Evolutionary conservation across 2,113 vertebrate species (phyloP), one percentile per base, ranked within the genome.

Genomic region (Cavia aperea): DNA sequence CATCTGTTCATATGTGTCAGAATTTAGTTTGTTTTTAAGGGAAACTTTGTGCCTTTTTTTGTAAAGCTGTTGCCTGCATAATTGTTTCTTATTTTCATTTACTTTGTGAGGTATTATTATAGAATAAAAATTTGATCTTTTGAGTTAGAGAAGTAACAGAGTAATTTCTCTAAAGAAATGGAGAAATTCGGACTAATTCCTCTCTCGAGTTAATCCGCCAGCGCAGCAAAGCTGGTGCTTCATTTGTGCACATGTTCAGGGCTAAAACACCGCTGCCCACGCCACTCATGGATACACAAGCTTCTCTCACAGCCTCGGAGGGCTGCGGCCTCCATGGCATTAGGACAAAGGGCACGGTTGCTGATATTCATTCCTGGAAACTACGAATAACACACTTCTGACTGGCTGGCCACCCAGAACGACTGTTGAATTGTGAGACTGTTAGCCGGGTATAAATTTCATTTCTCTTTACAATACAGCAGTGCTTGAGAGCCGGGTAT

Each of bases 161-260:
- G 72, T 82, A 65, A 49, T 79, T 82, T 66, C 29, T 73, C 49
- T 46, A 83, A 91, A 82, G 49, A 86, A 92, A 72, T 79, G 68
- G 51, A 46, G 62, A 90, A 92, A n/a, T 79, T 54, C 8, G 19
- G 43, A 36, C 86, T 82, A 70, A 86, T 96, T 91, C 39, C 39
- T 89, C 36, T 39, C 43, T 93, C 29, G 60, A 0, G 65, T 90
- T 58, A 51, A n/a, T 46, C 39, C 90, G 7, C 39, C 62, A 65
- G 13, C 46, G 36, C 68, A 26, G 43, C n/a, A 23, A 92, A 24
- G 10, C 49, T 88, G 18, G 56, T 85, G 70, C 26, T 54, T 83
- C 26, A 24, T 79, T 58, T 31, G 11, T 60, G 58, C 14, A 3
- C 1, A 1, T 31, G 39, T 81, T 26, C 70, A 23, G 10, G 39